Evolutionary conservation across 2,797 vertebrate species (phyloP).

Genomic region (Crenichthys baileyi): DNA sequence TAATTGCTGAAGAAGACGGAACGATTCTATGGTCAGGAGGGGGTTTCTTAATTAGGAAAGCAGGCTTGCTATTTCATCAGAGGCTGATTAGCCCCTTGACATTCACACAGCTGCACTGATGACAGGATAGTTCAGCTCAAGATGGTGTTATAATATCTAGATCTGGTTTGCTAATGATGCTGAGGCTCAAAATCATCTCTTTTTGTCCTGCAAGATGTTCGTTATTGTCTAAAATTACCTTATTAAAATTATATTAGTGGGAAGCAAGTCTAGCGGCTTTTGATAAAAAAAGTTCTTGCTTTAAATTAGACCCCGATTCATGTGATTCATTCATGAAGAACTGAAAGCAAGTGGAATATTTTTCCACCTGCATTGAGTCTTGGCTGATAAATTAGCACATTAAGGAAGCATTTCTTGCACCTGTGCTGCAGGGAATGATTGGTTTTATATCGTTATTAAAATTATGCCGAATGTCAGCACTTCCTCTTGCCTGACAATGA

Average conservation of each 20-base stretch:
- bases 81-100: slow-evolving; percentile 55
- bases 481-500: slow-evolving; percentile 41
- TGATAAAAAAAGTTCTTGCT: not conserved
- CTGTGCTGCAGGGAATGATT: slow-evolving; percentile 24
- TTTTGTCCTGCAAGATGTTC: not conserved
- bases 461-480: slow-evolving; percentile 11
- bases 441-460: slow-evolving; percentile 23
- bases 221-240: slow-evolving; percentile 1
- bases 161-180: slow-evolving; percentile 28
- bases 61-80: slow-evolving; percentile 16
- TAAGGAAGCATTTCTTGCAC: slow-evolving; percentile 5
- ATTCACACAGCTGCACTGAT: slow-evolving; percentile 41
- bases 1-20: slow-evolving; percentile 43
- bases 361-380: slow-evolving; percentile 13
- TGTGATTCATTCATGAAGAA: not conserved
- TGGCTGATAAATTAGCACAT: slow-evolving; percentile 2
- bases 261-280: slow-evolving; percentile 1
- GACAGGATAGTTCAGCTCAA: slow-evolving; percentile 38
- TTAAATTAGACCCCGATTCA: slow-evolving; percentile 22
- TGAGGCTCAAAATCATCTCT: slow-evolving; percentile 4
- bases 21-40: slow-evolving; percentile 40
- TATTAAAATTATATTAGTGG: not conserved
- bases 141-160: slow-evolving; percentile 7
- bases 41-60: slow-evolving; percentile 38
- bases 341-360: slow-evolving; percentile 21